These are phyloP conservation scores for Takifugu rubripes DNA, from an alignment of 2,797 vertebrate species.

Conservation along the genomic window DNA sequence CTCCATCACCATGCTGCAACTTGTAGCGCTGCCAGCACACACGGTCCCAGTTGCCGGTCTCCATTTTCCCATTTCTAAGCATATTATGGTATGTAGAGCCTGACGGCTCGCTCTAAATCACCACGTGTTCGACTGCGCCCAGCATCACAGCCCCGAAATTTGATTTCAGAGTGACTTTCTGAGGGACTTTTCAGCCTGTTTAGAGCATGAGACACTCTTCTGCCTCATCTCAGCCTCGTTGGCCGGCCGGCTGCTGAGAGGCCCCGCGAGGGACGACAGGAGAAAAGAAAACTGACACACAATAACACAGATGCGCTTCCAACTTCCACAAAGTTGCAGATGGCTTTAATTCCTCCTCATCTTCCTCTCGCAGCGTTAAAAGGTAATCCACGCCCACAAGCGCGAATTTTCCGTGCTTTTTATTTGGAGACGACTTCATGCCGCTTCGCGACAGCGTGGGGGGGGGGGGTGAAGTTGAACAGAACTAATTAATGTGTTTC, in stretches of 20 bases:
- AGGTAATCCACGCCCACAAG: constrained; percentile 54
- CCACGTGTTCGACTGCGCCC: constrained; percentile 24
- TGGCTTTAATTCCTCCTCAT: constrained; percentile 66
- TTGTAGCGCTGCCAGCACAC: constrained; percentile 18
- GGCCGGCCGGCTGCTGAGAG: constrained; percentile 60
- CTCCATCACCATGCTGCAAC: constrained; percentile 17
- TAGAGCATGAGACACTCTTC: constrained; percentile 68
- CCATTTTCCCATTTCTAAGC: constrained; percentile 5
- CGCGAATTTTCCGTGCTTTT: constrained; percentile 36
- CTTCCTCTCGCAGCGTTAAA: constrained; percentile 65
- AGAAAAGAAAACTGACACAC: constrained; percentile 68
- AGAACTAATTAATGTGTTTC: constrained; percentile 68
- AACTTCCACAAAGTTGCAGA: constrained; percentile 70
- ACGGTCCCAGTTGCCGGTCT: constrained; percentile 23
- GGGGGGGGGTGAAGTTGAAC: constrained; percentile 21
- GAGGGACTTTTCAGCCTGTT: constrained; percentile 59
- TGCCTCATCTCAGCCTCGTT: constrained; percentile 68
- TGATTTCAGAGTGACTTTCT: constrained; percentile 58
- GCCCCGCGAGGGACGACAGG: constrained; percentile 72
- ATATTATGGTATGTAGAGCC: constrained; percentile 2
- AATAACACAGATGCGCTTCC: constrained; percentile 39
- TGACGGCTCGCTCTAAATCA: constrained; percentile 23
- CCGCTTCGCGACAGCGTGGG: background rate
- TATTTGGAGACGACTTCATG: constrained; percentile 49
- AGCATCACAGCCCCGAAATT: constrained; percentile 28